Conservation (phyloP, 2,888 invertebrate genomes). For the Cephalotes varians region DNA sequence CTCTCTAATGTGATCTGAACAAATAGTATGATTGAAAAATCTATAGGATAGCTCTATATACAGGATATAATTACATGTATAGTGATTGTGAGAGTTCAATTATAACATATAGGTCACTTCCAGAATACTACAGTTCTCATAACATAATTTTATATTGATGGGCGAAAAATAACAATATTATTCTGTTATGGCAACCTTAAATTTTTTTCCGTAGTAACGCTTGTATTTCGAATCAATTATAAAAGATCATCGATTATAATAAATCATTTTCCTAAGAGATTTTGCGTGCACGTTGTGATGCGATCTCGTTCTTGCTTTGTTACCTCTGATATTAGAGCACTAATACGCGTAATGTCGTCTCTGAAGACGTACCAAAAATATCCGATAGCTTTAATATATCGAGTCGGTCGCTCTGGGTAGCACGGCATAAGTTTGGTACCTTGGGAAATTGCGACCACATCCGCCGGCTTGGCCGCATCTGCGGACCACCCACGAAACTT, state of each 20-base stretch:
- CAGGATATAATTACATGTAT: no score
- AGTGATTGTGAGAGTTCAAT: no score
- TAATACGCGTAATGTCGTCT: constrained; percentile 39
- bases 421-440: constrained; percentile 67
- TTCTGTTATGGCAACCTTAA: no score
- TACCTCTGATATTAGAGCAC: neutral
- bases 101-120: no score
- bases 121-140: no score
- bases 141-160: no score
- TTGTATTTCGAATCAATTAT: neutral
- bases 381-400: constrained; percentile 69
- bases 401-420: constrained; percentile 64
- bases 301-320: neutral
- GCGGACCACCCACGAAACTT: constrained; percentile 82
- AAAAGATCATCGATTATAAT: neutral
- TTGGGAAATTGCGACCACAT: constrained; percentile 78
- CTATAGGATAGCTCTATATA: no score
- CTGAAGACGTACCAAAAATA: constrained; percentile 74
- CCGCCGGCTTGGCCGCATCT: constrained; percentile 80
- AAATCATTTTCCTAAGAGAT: no score
- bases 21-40: no score
- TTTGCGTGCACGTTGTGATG: neutral
- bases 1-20: no score
- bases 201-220: no score
- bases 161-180: no score